Base-by-base conservation (phyloP, 2,797 vertebrate species). In the Heterohyrax brucei region DNA sequence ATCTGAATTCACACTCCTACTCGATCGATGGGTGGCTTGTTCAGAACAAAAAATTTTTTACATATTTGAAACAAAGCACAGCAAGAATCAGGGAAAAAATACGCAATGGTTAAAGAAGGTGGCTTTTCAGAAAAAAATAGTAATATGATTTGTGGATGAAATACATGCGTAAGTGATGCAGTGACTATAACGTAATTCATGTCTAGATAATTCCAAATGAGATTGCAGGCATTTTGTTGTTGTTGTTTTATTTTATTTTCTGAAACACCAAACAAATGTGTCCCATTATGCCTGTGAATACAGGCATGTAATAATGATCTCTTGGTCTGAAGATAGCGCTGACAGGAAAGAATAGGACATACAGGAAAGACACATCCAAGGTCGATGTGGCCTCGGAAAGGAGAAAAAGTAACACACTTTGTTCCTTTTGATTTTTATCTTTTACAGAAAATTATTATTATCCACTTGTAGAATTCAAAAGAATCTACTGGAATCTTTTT, bases 1-100 rank as follows among this genome's bases (percentile, higher is more conserved):
- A 96, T 97, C 95, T 95, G 81, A 97, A 96, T 96, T 97, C 95
- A 96, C 77, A 97, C 93, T 97, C 93, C 95, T 94, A 96, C 95
- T 95, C 94, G 96, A 93, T 76, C 89, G 82, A 73, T 94, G 66
- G 75, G 75, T 96, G 75, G 75, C 95, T 95, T 97, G 95, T 94
- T 72, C 91, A 96, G 94, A 96, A 96, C 80, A 96, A 94, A 95
- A 66, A 6, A 50, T 39, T 92, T 87, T 79, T 89, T 85, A 87
- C 68, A 92, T 72, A 93, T 94, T 91, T 95, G 79, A 50, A 94
- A 85, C 91, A 96, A 96, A 96, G 84, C 64, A 91, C 77, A 97
- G 84, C 30, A 95, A 87, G 81, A 92, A 61, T 79, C 84, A 79
- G 86, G 13, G 26, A 78, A 89, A 79, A 28, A 96, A 87, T 61